Evolutionary conservation across 35 echinoderm and acorn worm genomes (phyloP).

Genomic region (Heliocidaris tuberculata): DNA sequence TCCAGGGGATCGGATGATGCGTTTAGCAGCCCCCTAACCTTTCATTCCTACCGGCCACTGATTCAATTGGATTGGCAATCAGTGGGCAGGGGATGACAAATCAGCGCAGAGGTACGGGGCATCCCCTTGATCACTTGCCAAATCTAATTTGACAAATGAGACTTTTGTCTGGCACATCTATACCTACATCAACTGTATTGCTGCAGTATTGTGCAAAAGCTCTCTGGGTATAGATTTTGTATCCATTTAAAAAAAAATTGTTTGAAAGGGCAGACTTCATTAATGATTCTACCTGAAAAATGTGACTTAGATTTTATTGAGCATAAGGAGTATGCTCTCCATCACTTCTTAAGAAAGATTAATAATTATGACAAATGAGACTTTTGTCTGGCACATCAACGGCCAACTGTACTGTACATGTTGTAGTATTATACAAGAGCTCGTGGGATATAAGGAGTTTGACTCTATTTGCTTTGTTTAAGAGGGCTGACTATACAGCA

Average conservation of each 20-base stretch:
- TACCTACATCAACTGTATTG: background rate
- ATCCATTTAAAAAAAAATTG: too few species aligned
- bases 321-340: background rate
- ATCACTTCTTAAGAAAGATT: too few species aligned
- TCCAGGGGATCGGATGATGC: background rate
- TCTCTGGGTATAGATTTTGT: background rate
- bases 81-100: slow-evolving; percentile 14
- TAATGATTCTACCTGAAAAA: background rate
- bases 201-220: background rate
- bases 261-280: background rate
- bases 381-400: background rate
- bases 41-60: background rate
- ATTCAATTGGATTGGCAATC: background rate
- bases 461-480: background rate
- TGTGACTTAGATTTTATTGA: background rate
- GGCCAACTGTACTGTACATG: background rate
- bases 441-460: background rate
- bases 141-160: slow-evolving; percentile 18
- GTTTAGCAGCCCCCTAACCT: background rate
- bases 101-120: background rate
- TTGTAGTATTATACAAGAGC: background rate
- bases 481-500: background rate
- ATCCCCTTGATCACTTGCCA: background rate
- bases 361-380: background rate
- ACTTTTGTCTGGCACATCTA: background rate